Base-by-base conservation (phyloP, 2,888 invertebrate species). In the Poecilobothrus nobilitatus region DNA sequence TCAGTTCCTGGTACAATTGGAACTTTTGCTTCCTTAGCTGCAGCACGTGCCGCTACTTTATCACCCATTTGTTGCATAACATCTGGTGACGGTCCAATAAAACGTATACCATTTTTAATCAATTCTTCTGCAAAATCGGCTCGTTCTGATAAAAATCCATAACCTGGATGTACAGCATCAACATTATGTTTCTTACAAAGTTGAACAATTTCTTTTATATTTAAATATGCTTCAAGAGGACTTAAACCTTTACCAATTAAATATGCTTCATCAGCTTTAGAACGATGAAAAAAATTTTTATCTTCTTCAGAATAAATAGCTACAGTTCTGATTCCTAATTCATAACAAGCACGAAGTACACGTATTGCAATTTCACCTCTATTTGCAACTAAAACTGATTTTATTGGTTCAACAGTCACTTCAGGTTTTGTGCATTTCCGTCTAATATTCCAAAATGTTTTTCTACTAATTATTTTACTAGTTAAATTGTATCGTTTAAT, bases 31-130 rank as follows among this genome's bases (percentile, higher is more conserved):
- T 87, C 90, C 74, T 96, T 94, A 22, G 97, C 97, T 8, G 95
- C 93, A 81, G 89, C 88, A 76, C 97, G 88, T 1, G 97, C 97
- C 67, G 94, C 95, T 0, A 97, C 96, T 82, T 97, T 97, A 82
- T 97, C 97, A 37, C 97, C 97, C 97, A 97, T 97, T 80, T 91
- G 90, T 72, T 91, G 89, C 18, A 97, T 95, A 62, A 96, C 95
- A 70, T 85, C 85, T 0, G 96, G 94, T 0, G 90, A 86, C 0
- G 97, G 97, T 0, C 97, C 97, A 77, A 97, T 93, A 82, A 97
- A 97, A 41, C 91, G 85, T 63, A 97, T 87, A 0, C 94, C 95
- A 15, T 92, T 90, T 79, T 95, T 89, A 68, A 88, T 85, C 73
- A 95, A 90, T 0, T 96, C 94, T 78, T 93, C 90, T 0, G 97